phyloP scores from a whole-genome alignment of 2,888 invertebrate genomes.

The Sicus ferrugineus region DNA sequence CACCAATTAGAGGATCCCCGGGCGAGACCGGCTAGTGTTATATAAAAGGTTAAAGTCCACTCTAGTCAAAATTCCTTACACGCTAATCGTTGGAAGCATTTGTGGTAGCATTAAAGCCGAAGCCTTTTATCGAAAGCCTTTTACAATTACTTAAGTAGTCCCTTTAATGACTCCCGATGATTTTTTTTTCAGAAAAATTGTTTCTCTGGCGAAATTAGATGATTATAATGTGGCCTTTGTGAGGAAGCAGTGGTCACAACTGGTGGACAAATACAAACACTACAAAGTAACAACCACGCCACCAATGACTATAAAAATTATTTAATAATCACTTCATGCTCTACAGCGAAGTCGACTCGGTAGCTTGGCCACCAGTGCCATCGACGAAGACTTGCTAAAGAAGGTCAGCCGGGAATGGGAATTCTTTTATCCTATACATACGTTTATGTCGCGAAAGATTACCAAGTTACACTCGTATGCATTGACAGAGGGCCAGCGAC shows the following conservation, averaged over 20 bases:
- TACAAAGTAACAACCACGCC: constrained; percentile 53
- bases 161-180: neutral
- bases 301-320: no score
- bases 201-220: constrained; percentile 52
- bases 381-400: constrained; percentile 44
- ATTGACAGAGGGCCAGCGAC: constrained; percentile 42
- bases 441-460: constrained; percentile 59
- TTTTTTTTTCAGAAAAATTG: constrained; percentile 46
- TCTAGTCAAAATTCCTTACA: no score
- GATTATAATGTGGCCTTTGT: constrained; percentile 57
- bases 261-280: constrained; percentile 57
- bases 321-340: no score
- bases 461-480: constrained; percentile 61
- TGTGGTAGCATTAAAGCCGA: no score
- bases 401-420: constrained; percentile 59
- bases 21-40: no score
- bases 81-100: no score
- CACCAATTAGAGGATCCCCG: no score
- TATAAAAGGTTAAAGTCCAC: no score
- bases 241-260: constrained; percentile 58
- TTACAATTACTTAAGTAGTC: neutral
- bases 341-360: constrained; percentile 47
- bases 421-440: constrained; percentile 57
- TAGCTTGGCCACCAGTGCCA: constrained; percentile 39
- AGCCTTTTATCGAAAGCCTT: no score